These are phyloP conservation scores for Drosophila nikananu DNA, from an alignment of 1,140 invertebrate genomes.

Conservation along the genomic window DNA sequence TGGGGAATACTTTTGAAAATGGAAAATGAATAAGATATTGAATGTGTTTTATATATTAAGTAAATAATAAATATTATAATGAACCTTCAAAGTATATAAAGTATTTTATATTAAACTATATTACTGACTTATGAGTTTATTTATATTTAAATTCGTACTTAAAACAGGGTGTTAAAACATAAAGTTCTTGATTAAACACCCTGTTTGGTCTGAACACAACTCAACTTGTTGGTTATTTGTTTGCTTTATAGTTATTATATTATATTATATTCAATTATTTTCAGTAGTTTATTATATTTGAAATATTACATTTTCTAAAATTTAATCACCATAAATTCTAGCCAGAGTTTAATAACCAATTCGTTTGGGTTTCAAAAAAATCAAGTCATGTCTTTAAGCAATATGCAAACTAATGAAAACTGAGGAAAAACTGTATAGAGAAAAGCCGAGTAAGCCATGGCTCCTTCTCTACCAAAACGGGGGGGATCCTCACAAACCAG, in stretches of 20 bases:
- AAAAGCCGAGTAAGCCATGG: slow-evolving; percentile 19
- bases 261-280: too few relatives aligned
- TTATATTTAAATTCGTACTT: too few relatives aligned
- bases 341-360: background rate
- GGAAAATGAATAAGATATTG: background rate
- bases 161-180: too few relatives aligned
- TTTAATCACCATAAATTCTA: background rate
- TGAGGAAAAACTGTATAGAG: slow-evolving; percentile 21
- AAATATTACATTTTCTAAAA: too few relatives aligned
- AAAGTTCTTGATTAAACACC: too few relatives aligned
- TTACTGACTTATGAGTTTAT: background rate
- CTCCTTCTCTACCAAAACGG: background rate
- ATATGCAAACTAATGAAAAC: background rate
- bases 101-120: too few relatives aligned
- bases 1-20: background rate
- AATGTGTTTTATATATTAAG: background rate
- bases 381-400: slow-evolving; percentile 1
- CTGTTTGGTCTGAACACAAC: too few relatives aligned
- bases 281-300: too few relatives aligned
- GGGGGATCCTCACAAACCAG: slow-evolving; percentile 20
- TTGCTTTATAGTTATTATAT: too few relatives aligned
- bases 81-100: too few relatives aligned
- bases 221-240: too few relatives aligned
- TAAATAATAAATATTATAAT: too few relatives aligned
- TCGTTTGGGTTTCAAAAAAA: background rate